These are phyloP conservation scores for Acropora tenuis DNA, from an alignment of 64 coral and sea anemone genomes.

Conservation along the genomic window DNA sequence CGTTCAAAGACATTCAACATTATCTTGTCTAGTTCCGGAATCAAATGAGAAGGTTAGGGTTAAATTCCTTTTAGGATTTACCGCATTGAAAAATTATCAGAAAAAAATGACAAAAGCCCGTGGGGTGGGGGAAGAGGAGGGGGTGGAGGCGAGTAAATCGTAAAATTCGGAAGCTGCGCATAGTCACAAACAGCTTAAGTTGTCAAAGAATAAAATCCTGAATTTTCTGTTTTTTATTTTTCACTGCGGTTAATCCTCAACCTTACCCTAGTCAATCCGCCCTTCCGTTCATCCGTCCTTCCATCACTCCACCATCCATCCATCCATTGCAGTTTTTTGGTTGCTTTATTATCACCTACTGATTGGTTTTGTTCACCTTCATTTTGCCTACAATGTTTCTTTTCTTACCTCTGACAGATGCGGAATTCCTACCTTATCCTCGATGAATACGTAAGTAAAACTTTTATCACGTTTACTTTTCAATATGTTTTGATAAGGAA, in stretches of 20 bases:
- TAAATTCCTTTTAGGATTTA: background rate
- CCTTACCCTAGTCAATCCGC: too few relatives aligned
- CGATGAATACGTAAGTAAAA: slow-evolving; percentile 89
- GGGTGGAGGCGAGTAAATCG: too few relatives aligned
- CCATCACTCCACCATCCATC: background rate
- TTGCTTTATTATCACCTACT: background rate
- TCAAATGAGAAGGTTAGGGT: slow-evolving; percentile 83
- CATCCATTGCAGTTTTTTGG: background rate
- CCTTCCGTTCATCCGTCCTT: too few relatives aligned
- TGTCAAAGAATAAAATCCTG: too few relatives aligned
- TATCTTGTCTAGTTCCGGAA: slow-evolving; percentile 78
- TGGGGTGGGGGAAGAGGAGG: too few relatives aligned
- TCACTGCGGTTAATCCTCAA: too few relatives aligned
- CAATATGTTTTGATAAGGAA: background rate
- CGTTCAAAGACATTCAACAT: slow-evolving; percentile 61
- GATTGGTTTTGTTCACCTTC: background rate
- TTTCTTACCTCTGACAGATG: slow-evolving; percentile 67
- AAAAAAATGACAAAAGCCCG: background rate
- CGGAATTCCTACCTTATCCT: slow-evolving; percentile 89
- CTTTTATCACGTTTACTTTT: background rate
- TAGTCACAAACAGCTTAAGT: too few relatives aligned
- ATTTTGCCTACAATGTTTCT: background rate
- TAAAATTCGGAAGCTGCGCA: too few relatives aligned
- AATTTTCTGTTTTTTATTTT: too few relatives aligned
- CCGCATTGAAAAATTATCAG: background rate